Evolutionary conservation across 2,113 vertebrate species (phyloP).

Genomic region (Sakesphorus luctuosus): DNA sequence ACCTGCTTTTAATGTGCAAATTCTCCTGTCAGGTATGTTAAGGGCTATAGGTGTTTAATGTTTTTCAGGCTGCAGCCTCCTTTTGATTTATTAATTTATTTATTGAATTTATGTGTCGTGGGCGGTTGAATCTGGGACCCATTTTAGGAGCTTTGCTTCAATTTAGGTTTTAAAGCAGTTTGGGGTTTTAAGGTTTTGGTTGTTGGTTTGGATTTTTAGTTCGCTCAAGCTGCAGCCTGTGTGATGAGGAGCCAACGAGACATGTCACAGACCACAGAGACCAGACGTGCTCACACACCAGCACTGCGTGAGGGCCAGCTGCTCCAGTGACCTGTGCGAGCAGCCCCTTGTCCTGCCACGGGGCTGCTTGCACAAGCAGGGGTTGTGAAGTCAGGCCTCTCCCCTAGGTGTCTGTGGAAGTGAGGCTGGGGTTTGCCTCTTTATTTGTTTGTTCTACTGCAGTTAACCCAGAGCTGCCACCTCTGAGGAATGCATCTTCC

Average conservation of each 20-base stretch:
- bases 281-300: rapidly evolving
- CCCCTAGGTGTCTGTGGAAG: not conserved
- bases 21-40: not conserved
- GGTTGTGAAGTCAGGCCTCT: not conserved
- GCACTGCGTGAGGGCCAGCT: not conserved
- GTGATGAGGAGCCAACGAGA: not conserved
- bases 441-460: not conserved
- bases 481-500: rapidly evolving
- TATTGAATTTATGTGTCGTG: not conserved
- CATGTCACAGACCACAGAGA: not conserved
- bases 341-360: rapidly evolving
- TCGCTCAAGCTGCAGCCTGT: not conserved
- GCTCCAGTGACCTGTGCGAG: not conserved
- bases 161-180: not conserved
- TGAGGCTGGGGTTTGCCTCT: not conserved
- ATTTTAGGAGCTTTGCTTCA: not conserved
- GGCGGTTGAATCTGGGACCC: not conserved
- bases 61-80: not conserved
- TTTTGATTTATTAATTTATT: not conserved
- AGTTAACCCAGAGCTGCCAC: not conserved
- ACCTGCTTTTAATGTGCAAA: not conserved
- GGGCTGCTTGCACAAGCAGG: not conserved
- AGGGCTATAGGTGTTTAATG: not conserved
- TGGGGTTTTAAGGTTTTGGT: not conserved
- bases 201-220: not conserved